These are phyloP conservation scores for Zygaena filipendulae DNA, from an alignment of 2,888 invertebrate genomes.

Conservation along the genomic window DNA sequence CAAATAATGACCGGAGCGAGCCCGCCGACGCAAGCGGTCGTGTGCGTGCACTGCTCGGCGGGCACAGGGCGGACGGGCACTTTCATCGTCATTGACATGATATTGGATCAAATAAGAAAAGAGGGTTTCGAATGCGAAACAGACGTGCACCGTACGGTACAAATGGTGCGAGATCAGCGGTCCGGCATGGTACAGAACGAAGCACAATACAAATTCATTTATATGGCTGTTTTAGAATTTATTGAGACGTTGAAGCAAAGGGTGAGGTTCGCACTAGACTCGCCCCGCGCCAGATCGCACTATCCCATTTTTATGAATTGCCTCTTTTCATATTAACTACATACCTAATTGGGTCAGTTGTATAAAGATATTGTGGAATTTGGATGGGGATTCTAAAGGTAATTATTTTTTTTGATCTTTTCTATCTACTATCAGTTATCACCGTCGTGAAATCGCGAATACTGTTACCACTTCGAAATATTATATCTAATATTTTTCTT, in stretches of 20 bases:
- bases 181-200: conserved; percentile 99
- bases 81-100: conserved; percentile 98
- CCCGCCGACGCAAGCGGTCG: conserved; percentile 70
- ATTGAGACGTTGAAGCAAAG: conserved; percentile 92
- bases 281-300: conserved; percentile 32
- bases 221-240: conserved; percentile 95
- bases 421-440: too few relatives aligned
- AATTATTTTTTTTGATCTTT: too few relatives aligned
- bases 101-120: conserved; percentile 93
- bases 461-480: too few relatives aligned
- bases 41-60: conserved; percentile 94
- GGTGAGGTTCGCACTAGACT: conserved; percentile 60
- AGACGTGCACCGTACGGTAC: conserved; percentile 97
- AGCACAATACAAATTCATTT: conserved; percentile 99
- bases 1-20: conserved; percentile 70
- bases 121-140: conserved; percentile 97
- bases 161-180: conserved; percentile 95
- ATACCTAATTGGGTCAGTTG: too few relatives aligned
- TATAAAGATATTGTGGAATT: too few relatives aligned
- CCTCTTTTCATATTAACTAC: too few relatives aligned
- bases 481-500: too few relatives aligned
- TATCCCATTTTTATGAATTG: too few relatives aligned
- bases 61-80: conserved; percentile 99
- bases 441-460: too few relatives aligned
- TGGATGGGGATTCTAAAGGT: too few relatives aligned